phyloP scores from a whole-genome alignment of 2,888 invertebrate genomes.

The Pyrrhia umbra region DNA sequence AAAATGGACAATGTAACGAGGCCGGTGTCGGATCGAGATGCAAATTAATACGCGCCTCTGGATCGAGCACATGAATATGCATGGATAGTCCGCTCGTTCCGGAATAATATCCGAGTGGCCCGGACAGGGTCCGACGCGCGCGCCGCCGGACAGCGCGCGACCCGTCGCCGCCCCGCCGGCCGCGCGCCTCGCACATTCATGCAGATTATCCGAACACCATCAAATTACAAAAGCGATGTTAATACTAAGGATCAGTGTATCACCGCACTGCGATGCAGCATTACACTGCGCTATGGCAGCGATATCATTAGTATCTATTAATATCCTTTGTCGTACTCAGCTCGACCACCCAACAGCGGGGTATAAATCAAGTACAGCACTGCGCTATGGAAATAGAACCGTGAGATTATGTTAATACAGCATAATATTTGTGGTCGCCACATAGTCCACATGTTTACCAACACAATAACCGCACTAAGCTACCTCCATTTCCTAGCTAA shows the following conservation, averaged over 20 bases:
- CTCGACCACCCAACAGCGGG: constrained; percentile 17
- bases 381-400: constrained; percentile 46
- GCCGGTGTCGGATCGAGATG: constrained; percentile 83
- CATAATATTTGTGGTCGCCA: constrained; percentile 33
- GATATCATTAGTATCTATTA: constrained; percentile 47
- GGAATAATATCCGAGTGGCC: constrained; percentile 84
- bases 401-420: constrained; percentile 34
- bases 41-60: constrained; percentile 89
- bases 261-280: constrained; percentile 8
- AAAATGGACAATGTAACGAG: constrained; percentile 82
- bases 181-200: constrained; percentile 51
- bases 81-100: constrained; percentile 79
- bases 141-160: constrained; percentile 35
- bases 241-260: constrained; percentile 35
- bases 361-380: constrained; percentile 46
- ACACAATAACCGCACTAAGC: constrained; percentile 46
- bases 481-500: constrained; percentile 22
- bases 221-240: constrained; percentile 52
- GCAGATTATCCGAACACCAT: constrained; percentile 57
- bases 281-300: constrained; percentile 9
- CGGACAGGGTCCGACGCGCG: constrained; percentile 61
- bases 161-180: constrained; percentile 25
- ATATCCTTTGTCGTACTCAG: constrained; percentile 35
- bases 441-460: constrained; percentile 40
- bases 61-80: constrained; percentile 88